Evolutionary conservation across 1,140 invertebrate genomes (phyloP), one percentile per base, ranked within the genome.

Genomic region (Papilio machaon): DNA sequence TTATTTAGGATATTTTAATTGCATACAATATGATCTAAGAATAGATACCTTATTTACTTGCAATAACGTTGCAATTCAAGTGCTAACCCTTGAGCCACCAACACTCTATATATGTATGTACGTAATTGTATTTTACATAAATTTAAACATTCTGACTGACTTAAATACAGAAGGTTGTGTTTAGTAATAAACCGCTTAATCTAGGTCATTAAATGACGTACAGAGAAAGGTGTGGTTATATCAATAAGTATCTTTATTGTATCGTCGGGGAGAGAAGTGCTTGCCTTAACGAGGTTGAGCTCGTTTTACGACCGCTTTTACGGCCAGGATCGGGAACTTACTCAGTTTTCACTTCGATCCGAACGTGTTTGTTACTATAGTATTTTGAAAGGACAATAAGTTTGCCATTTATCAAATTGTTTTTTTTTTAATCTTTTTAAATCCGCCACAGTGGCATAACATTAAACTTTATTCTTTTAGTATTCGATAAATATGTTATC

Each of bases 201-300:
- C 76, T 60, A 11, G 13, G 60, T 81, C 82, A 73, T 79, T 54
- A 79, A 84, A 67, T 70, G 81, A 10, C 19, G 52, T 76, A 83
- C 76, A 81, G 74, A 81, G 80, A 73, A 79, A 88, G 88, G 87
- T 87, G 88, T 83, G 89, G 85, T 87, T 89, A 88, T 86, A 86
- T 86, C 88, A 89, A 88, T 89, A 88, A 88, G 84, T 84, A 81
- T 85, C 79, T 89, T 89, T 89, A 91, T 89, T 89, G 87, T 87
- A 88, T 87, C 83, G 85, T 82, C 43, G 79, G 67, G 58, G 80
- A 60, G 82, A 82, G 86, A 84, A 89, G 86, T 86, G 83, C 85
- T 88, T 84, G 83, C 80, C 64, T 82, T 90, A 85, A 89, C 83
- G 87, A 88, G 88, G 80, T 83, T 85, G 83, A 79, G 81, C 79